These are phyloP conservation scores for Stratiomys singularior DNA, from an alignment of 2,888 invertebrate species.

Conservation along the genomic window DNA sequence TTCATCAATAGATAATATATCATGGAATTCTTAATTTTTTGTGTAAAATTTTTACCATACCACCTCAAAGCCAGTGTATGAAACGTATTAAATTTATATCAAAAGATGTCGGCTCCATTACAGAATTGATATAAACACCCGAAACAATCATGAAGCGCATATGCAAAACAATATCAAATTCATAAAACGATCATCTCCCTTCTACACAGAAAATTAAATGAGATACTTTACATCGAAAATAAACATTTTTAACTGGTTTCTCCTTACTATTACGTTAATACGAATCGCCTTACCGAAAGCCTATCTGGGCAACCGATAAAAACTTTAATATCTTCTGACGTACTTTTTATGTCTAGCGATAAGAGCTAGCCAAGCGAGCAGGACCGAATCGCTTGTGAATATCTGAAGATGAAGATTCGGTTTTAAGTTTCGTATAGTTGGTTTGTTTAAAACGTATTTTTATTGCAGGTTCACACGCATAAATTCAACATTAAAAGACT, in stretches of 20 bases:
- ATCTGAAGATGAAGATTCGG: constrained; percentile 33
- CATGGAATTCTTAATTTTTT: too few relatives aligned
- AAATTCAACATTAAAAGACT: constrained; percentile 49
- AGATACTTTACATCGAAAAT: constrained; percentile 16
- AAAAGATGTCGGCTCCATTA: too few relatives aligned
- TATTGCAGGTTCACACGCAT: constrained; percentile 49
- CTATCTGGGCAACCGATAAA: constrained; percentile 23
- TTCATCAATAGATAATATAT: too few relatives aligned
- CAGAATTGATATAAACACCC: not conserved
- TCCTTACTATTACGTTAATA: not conserved
- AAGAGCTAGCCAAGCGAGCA: constrained; percentile 13
- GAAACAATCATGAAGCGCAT: not conserved
- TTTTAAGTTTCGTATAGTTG: constrained; percentile 23
- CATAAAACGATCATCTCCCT: not conserved
- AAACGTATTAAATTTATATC: too few relatives aligned
- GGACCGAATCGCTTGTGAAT: constrained; percentile 17
- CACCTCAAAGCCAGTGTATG: too few relatives aligned
- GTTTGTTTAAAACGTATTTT: constrained; percentile 30
- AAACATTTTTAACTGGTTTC: constrained; percentile 37
- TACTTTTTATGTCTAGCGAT: constrained; percentile 36
- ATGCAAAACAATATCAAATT: not conserved
- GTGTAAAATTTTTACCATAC: too few relatives aligned
- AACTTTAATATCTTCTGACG: constrained; percentile 28
- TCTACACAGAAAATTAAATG: not conserved
- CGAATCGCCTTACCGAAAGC: constrained; percentile 7